Conservation (phyloP, 2,888 invertebrate species). For the Ceramica pisi region DNA sequence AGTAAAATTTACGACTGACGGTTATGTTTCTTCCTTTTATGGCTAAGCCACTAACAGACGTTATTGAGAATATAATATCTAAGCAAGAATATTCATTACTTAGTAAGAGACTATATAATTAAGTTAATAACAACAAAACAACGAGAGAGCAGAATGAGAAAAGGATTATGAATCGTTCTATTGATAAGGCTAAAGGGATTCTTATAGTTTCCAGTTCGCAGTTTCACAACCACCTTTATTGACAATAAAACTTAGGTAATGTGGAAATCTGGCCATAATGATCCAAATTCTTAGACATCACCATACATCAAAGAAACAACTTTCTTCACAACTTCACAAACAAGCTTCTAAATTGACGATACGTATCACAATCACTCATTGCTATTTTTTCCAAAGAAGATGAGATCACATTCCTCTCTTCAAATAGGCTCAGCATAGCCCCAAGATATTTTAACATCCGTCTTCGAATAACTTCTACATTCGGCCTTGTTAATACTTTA, state of each 20-base stretch:
- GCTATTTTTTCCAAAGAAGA: conserved; percentile 22
- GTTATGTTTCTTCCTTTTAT: background rate
- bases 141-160: background rate
- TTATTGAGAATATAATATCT: background rate
- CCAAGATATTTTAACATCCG: conserved; percentile 59
- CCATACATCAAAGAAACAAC: background rate
- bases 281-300: background rate
- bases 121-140: background rate
- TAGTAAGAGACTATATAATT: background rate
- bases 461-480: conserved; percentile 56
- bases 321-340: conserved; percentile 11
- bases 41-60: background rate
- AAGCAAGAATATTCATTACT: background rate
- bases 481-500: conserved; percentile 70
- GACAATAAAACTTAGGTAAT: background rate
- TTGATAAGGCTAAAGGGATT: background rate
- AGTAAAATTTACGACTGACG: conserved; percentile 14
- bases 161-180: background rate
- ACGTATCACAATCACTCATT: conserved; percentile 26
- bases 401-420: conserved; percentile 22
- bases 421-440: conserved; percentile 44
- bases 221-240: background rate
- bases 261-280: background rate
- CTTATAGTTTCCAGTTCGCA: background rate
- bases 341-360: conserved; percentile 2